Evolutionary conservation across 2,113 vertebrate species (phyloP).

Genomic region (Australoheros scitulus): DNA sequence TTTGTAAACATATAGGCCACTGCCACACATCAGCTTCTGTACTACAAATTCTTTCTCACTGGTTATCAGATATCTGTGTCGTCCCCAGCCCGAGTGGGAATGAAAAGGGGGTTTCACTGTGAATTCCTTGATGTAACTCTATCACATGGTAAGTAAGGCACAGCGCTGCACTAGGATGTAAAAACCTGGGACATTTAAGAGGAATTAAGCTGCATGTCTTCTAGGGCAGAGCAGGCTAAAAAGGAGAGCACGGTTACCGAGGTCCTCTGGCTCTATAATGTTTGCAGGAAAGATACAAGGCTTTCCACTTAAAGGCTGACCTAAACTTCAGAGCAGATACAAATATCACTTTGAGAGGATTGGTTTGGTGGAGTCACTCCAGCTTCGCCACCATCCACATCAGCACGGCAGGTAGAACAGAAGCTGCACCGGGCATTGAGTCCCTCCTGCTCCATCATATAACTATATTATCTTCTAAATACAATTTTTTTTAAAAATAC

Average conservation of each 20-base stretch:
- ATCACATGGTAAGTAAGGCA: constrained; percentile 78
- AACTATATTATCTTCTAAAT: background rate
- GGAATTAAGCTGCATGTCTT: constrained; percentile 72
- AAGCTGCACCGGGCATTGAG: background rate
- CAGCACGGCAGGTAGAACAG: background rate
- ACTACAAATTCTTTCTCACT: constrained; percentile 74
- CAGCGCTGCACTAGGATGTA: constrained; percentile 66
- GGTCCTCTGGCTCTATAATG: constrained; percentile 52
- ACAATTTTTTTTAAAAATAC: too few relatives aligned
- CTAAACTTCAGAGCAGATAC: constrained; percentile 57
- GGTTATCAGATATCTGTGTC: constrained; percentile 76
- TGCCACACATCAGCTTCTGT: constrained; percentile 74
- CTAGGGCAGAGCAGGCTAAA: constrained; percentile 54
- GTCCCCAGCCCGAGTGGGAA: constrained; percentile 64
- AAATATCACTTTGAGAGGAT: constrained; percentile 66
- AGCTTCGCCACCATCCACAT: background rate
- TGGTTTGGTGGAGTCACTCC: constrained; percentile 46
- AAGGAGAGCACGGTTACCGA: constrained; percentile 55
- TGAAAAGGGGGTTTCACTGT: constrained; percentile 79
- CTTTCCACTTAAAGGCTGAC: constrained; percentile 66
- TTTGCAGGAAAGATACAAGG: constrained; percentile 38
- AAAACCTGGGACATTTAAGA: constrained; percentile 78
- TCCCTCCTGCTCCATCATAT: background rate
- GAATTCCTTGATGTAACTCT: constrained; percentile 80
- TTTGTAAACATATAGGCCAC: constrained; percentile 64